Percentiles rank a stretch among this genome's conserved stretches.
phyloP scores from a whole-genome alignment of 2,888 invertebrate species.

The Rhodophaea formosa region DNA sequence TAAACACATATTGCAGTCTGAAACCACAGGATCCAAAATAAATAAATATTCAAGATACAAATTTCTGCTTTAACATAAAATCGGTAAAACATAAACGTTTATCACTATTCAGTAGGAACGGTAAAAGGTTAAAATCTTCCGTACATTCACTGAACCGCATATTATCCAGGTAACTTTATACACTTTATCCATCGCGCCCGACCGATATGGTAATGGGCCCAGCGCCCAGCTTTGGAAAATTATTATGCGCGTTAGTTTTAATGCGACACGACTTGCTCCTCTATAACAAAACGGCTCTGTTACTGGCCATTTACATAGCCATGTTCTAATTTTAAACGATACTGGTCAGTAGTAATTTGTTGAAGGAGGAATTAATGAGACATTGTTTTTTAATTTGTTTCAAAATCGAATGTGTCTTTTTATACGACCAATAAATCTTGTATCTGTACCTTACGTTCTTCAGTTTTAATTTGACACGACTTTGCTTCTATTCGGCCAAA shows the following conservation, averaged over 20 bases:
- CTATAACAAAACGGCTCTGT: conserved; percentile 29
- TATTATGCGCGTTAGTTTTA: conserved; percentile 51
- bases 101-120: background rate
- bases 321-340: conserved; percentile 25
- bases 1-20: too few species aligned
- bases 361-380: conserved; percentile 5
- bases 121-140: background rate
- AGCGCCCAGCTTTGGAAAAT: conserved; percentile 32
- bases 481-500: conserved; percentile 27
- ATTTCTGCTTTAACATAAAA: background rate
- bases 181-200: conserved; percentile 23
- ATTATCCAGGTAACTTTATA: conserved; percentile 9
- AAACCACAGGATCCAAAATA: too few species aligned
- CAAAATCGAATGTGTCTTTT: background rate
- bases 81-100: background rate
- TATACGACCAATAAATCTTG: background rate
- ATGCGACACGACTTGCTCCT: conserved; percentile 39
- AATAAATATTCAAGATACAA: too few species aligned
- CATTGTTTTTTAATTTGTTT: background rate
- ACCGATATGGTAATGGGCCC: conserved; percentile 36
- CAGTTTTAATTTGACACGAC: conserved; percentile 49
- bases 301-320: conserved; percentile 37
- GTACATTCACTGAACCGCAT: background rate
- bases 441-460: conserved; percentile 33
- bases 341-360: conserved; percentile 27